Evolutionary conservation across 1,140 invertebrate species (phyloP), one percentile per base, ranked within the genome.

Genomic region (Cydia strobilella): DNA sequence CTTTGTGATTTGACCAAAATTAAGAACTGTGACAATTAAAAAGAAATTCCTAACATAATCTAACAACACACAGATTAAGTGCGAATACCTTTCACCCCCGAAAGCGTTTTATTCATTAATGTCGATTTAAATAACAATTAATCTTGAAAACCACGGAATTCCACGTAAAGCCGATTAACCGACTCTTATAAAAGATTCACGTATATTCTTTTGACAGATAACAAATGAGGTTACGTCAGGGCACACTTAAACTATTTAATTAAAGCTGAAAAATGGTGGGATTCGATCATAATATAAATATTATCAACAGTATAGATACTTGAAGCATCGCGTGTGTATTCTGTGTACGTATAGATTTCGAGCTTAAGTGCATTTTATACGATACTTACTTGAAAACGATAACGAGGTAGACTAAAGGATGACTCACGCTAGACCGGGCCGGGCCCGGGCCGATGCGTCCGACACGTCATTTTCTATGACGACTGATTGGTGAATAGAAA

Each of bases 251-350:
- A 35, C 31, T 80, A 79, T 80, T 82, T 79, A 82, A 82, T 82
- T 82, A 82, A 79, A 75, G 71, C 73, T 80, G 80, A 82, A 82
- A 80, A 82, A 80, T 80, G 73, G 20, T 73, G 42, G 62, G 76
- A 74, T 25, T 62, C 45, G 69, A 10, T 59, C 2, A 23, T 23
- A 1, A 59, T 5, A 12, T 23, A 59, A 23, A 23, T 59, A 59
- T 59, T 23, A 23, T 59, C 9, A 12, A 6, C 54, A 59, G 54
- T 59, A 59, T 23, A 10, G 10, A 12, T 20, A 59, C 20, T 20
- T 48, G 1, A 48, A 48, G 0, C 7, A 15, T 48, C 4, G 45
- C 15, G 45, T 48, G n/a, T n/a, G n/a, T n/a, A n/a, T n/a, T n/a
- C n/a, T n/a, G n/a, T n/a, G n/a, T n/a, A n/a, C n/a, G n/a, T n/a